Conservation (phyloP, 2,888 invertebrate species). For the Macrophya annulata region DNA sequence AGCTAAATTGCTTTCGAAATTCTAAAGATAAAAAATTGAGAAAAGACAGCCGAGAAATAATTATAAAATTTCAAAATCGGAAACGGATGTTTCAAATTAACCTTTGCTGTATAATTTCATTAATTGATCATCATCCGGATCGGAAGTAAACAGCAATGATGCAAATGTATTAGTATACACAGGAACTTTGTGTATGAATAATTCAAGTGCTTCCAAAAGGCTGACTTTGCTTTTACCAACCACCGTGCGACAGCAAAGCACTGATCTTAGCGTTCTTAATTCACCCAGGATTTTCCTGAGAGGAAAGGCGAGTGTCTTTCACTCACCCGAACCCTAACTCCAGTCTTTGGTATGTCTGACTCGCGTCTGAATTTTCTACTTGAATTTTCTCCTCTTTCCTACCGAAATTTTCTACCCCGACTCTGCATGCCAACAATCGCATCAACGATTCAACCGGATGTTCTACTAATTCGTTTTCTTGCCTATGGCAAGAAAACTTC, state of each 20-base stretch:
- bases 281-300: conserved; percentile 25
- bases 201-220: conserved; percentile 36
- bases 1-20: conserved; percentile 30
- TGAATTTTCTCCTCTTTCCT: conserved; percentile 16
- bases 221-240: conserved; percentile 15
- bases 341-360: conserved; percentile 18
- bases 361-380: conserved; percentile 38
- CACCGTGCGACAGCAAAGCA: neutral
- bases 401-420: neutral
- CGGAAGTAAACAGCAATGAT: neutral
- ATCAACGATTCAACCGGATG: conserved; percentile 36
- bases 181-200: conserved; percentile 30
- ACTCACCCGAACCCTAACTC: neutral
- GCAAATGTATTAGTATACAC: conserved; percentile 20
- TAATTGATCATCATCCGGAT: conserved; percentile 2
- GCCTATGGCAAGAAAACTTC: neutral
- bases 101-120: neutral
- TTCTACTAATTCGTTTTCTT: conserved; percentile 33
- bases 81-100: neutral
- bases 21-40: neutral
- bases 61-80: neutral
- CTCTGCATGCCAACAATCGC: conserved; percentile 33
- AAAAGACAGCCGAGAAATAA: neutral
- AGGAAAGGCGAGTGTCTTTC: conserved; percentile 25
- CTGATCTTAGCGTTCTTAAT: conserved; percentile 46